Evolutionary conservation across 2,113 vertebrate genomes (phyloP).

Genomic region (Motacilla alba): DNA sequence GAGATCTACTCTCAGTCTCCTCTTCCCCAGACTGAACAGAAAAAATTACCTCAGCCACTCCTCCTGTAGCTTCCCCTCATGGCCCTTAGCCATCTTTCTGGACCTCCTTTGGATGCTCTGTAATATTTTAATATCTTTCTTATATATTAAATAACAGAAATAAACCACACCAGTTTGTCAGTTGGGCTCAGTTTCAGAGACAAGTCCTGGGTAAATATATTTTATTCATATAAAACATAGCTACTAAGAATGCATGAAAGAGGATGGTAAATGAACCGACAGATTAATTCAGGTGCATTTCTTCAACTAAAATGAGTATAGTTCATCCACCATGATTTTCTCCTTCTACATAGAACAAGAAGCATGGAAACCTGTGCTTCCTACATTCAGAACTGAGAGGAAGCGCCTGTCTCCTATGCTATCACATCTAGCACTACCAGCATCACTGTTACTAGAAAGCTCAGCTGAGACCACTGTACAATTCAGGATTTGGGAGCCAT

Average conservation of each 20-base stretch:
- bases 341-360: background rate
- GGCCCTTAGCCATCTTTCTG: background rate
- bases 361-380: background rate
- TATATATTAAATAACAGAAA: background rate
- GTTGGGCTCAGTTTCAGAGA: background rate
- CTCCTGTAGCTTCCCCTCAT: background rate
- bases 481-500: background rate
- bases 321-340: background rate
- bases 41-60: background rate
- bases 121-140: background rate
- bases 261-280: background rate
- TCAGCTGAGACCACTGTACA: background rate
- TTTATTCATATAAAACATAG: background rate
- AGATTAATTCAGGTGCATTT: background rate
- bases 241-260: background rate
- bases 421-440: background rate
- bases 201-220: background rate
- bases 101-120: background rate
- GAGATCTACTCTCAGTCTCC: background rate
- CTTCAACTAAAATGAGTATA: background rate
- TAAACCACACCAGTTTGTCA: background rate
- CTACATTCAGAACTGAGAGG: background rate
- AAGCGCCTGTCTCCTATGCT: background rate
- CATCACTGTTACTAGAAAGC: background rate
- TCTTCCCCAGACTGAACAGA: background rate